A percentile compares a stretch with the other conserved stretches of the same genome.
Conservation (phyloP, 2,888 invertebrate genomes). For the Drosophila fungiperda region DNA sequence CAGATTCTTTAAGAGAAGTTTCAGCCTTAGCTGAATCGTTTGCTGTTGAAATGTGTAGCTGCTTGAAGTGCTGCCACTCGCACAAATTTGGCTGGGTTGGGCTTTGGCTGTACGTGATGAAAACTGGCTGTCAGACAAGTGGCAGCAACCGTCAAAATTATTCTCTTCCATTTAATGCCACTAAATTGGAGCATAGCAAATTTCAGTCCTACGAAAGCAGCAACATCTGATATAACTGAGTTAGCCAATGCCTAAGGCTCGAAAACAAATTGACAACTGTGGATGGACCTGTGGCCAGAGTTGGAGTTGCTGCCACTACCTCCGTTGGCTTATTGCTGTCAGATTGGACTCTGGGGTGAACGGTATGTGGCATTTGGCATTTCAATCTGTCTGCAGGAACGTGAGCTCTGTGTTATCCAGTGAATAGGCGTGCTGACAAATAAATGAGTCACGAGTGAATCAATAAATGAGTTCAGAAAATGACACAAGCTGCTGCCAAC, state of each 20-base stretch:
- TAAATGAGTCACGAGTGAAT: conserved; percentile 58
- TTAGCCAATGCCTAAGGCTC: conserved; percentile 32
- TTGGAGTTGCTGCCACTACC: not conserved
- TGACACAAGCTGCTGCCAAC: conserved; percentile 62
- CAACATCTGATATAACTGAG: conserved; percentile 25
- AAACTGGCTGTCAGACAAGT: conserved; percentile 63
- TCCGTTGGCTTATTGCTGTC: conserved; percentile 27
- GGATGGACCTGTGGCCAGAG: conserved; percentile 10
- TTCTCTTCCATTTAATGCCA: not conserved
- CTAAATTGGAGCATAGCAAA: conserved; percentile 3
- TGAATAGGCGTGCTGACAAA: conserved; percentile 17
- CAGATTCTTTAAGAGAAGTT: not conserved
- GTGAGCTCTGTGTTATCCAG: conserved; percentile 32
- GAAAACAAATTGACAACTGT: conserved; percentile 6
- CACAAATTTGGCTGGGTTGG: not conserved
- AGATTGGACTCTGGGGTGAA: conserved; percentile 11
- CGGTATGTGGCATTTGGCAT: conserved; percentile 17
- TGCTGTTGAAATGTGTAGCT: not conserved
- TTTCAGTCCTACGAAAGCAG: conserved; percentile 16
- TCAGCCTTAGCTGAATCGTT: not conserved
- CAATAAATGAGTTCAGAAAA: conserved; percentile 71
- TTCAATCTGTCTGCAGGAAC: conserved; percentile 50
- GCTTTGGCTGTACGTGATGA: conserved; percentile 59
- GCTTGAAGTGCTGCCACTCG: not conserved
- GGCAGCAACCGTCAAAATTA: conserved; percentile 22